Evolutionary conservation across 1,140 invertebrate species (phyloP).

Genomic region (Lerema accius): DNA sequence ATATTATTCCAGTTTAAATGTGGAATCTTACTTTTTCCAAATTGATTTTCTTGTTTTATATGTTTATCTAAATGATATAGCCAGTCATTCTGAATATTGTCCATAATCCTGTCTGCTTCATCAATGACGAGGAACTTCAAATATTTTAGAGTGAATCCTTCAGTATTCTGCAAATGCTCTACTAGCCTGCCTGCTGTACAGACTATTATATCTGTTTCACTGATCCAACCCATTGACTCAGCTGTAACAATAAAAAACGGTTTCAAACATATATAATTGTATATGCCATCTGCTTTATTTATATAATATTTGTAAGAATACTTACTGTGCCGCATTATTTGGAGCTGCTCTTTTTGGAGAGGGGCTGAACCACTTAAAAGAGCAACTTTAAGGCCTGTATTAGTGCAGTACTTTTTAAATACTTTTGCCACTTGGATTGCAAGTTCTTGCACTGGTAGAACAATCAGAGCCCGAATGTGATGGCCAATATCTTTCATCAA

Average conservation of each 20-base stretch:
- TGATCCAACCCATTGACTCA: constrained; percentile 77
- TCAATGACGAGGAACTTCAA: constrained; percentile 96
- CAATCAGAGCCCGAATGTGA: constrained; percentile 91
- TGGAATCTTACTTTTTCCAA: constrained; percentile 65
- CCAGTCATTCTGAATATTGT: constrained; percentile 96
- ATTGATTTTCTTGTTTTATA: constrained; percentile 76
- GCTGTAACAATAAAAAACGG: constrained; percentile 64
- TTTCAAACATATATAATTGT: too few relatives aligned
- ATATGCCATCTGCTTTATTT: too few relatives aligned
- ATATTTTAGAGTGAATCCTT: constrained; percentile 91
- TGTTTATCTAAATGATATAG: constrained; percentile 87
- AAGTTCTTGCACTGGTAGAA: constrained; percentile 96
- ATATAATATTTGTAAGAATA: too few relatives aligned
- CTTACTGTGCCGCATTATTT: constrained; percentile 87
- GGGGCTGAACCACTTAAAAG: constrained; percentile 89
- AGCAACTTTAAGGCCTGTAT: constrained; percentile 88
- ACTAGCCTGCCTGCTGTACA: constrained; percentile 96
- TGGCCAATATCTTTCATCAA: constrained; percentile 76
- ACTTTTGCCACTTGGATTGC: constrained; percentile 95
- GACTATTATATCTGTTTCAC: constrained; percentile 93
- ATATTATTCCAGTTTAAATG: constrained; percentile 78
- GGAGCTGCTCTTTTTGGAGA: constrained; percentile 89
- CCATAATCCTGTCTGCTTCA: constrained; percentile 97
- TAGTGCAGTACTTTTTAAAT: constrained; percentile 88
- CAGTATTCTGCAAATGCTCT: constrained; percentile 94